Evolutionary conservation across 2,113 vertebrate species (phyloP).

Genomic region (Pontoporia blainvillei): DNA sequence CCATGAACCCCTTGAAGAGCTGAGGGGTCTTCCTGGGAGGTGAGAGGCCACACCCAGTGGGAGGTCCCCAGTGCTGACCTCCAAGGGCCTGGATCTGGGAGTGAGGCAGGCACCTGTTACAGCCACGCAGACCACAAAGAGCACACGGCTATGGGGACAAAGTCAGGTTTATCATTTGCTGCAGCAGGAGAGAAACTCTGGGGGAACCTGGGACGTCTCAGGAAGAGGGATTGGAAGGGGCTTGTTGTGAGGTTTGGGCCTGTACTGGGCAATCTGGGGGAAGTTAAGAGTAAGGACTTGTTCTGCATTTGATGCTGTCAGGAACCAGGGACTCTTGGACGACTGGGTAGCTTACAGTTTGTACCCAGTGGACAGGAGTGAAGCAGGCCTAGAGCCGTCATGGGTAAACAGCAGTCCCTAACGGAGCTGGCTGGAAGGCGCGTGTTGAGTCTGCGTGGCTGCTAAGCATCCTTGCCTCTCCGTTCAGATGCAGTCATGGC

Average conservation of each 20-base stretch:
- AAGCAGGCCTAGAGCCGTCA: fast-evolving
- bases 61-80: fast-evolving
- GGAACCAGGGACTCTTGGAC: fast-evolving
- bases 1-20: neutral
- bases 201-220: fast-evolving
- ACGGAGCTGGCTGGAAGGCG: neutral
- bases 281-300: neutral
- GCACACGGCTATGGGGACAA: fast-evolving
- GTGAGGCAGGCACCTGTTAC: neutral
- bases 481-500: fast-evolving
- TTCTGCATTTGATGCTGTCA: neutral
- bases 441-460: neutral
- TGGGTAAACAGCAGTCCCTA: too few species aligned
- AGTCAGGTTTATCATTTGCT: neutral
- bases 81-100: neutral
- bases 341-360: neutral
- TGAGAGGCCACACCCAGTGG: neutral
- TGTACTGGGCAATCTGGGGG: neutral
- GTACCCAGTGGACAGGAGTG: neutral
- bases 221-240: neutral
- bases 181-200: neutral
- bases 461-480: neutral
- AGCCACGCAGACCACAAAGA: neutral
- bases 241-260: neutral
- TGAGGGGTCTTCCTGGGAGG: neutral